Evolutionary conservation across 1,140 invertebrate species (phyloP).

Genomic region (Solen grandis): DNA sequence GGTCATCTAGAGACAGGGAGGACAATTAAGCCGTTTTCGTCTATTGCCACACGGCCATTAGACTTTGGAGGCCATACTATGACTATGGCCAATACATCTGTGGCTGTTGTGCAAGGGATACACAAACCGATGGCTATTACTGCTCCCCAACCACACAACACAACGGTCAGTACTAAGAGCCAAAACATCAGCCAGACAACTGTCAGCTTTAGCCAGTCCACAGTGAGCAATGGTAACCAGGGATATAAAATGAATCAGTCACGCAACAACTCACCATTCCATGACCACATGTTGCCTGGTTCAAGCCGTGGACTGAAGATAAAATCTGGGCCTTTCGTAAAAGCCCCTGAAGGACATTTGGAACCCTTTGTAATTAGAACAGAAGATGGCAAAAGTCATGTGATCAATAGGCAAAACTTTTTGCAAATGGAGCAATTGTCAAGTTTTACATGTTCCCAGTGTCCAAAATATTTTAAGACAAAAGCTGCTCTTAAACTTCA

Average conservation of each 20-base stretch:
- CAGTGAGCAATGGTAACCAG: conserved; percentile 19
- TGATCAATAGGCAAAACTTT: conserved; percentile 9
- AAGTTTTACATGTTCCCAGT: conserved; percentile 42
- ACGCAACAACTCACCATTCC: conserved; percentile 6
- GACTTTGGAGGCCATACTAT: conserved; percentile 16
- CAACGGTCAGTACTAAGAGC: conserved; percentile 30
- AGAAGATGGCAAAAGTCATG: not conserved
- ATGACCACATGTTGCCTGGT: not conserved
- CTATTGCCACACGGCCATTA: conserved; percentile 21
- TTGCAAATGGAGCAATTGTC: not conserved
- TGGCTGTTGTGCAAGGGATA: conserved; percentile 32
- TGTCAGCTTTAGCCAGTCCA: conserved; percentile 41
- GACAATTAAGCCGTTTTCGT: conserved; percentile 38
- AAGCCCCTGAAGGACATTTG: not conserved
- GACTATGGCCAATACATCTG: conserved; percentile 1
- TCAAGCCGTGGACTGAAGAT: not conserved
- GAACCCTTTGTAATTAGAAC: not conserved
- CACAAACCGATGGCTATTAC: conserved; percentile 51
- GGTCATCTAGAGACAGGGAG: conserved; percentile 6
- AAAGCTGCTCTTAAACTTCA: conserved; percentile 52
- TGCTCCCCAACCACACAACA: conserved; percentile 36
- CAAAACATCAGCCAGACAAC: conserved; percentile 36
- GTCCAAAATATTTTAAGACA: conserved; percentile 47
- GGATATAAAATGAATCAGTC: conserved; percentile 29
- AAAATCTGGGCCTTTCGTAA: not conserved